Evolutionary conservation across 1,140 invertebrate species (phyloP).

Genomic region (Papilio machaon): DNA sequence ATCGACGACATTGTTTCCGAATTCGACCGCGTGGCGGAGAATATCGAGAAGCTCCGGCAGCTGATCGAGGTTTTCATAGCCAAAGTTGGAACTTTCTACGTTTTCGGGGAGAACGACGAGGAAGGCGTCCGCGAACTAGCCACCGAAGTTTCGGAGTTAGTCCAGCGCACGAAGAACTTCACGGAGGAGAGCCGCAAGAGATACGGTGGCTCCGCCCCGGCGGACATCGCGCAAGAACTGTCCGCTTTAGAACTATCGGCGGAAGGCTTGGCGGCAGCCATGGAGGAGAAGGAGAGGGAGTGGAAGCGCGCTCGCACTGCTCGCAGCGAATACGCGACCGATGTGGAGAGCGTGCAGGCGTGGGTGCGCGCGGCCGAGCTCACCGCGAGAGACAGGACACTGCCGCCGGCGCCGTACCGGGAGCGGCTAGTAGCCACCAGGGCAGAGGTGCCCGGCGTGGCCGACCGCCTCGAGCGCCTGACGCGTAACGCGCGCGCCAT

Average conservation of each 20-base stretch:
- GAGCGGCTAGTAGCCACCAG: conserved; percentile 90
- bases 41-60: conserved; percentile 85
- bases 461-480: conserved; percentile 90
- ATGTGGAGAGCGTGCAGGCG: conserved; percentile 90
- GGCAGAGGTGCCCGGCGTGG: conserved; percentile 87
- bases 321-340: conserved; percentile 89
- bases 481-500: conserved; percentile 90
- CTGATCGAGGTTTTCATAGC: conserved; percentile 84
- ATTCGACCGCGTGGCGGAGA: conserved; percentile 82
- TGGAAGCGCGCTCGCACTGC: conserved; percentile 92
- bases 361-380: conserved; percentile 93
- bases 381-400: conserved; percentile 90
- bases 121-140: conserved; percentile 81
- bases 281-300: conserved; percentile 94
- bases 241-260: conserved; percentile 90
- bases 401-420: conserved; percentile 89
- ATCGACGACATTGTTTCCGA: conserved; percentile 77
- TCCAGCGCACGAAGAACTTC: conserved; percentile 84
- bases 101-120: conserved; percentile 87
- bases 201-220: conserved; percentile 87
- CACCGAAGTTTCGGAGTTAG: conserved; percentile 82
- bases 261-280: conserved; percentile 88
- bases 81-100: conserved; percentile 86
- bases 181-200: conserved; percentile 85
- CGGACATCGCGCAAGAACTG: conserved; percentile 89